phyloP scores from a whole-genome alignment of 2,113 vertebrate genomes.

The Hassar affinis region DNA sequence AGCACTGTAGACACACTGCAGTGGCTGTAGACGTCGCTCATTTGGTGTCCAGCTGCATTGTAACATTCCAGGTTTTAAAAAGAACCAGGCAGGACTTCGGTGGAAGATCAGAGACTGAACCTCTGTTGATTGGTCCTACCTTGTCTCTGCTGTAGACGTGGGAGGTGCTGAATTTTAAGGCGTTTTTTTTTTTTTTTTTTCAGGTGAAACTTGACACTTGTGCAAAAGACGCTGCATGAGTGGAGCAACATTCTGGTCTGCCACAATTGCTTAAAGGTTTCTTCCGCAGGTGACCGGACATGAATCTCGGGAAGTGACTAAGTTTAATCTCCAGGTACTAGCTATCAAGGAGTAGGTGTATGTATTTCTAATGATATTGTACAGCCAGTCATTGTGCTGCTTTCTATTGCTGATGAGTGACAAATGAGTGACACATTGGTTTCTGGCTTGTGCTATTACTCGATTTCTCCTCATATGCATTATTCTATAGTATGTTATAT shows the following conservation, averaged over 20 bases:
- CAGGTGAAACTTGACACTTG: neutral
- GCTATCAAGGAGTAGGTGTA: neutral
- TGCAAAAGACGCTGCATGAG: neutral
- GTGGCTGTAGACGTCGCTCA: slow-evolving; percentile 49
- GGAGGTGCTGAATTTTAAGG: neutral
- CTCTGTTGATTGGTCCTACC: neutral
- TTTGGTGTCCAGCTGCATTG: slow-evolving; percentile 67
- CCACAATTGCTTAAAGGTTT: neutral
- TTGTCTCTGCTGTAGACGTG: neutral
- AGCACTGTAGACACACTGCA: neutral
- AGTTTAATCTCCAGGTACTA: slow-evolving; percentile 9
- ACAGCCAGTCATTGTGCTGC: slow-evolving; percentile 54
- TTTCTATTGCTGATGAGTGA: too few relatives aligned
- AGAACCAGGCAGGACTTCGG: slow-evolving; percentile 26
- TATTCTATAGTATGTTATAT: too few relatives aligned
- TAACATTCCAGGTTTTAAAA: slow-evolving; percentile 52
- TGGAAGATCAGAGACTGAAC: slow-evolving; percentile 20
- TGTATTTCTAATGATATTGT: slow-evolving; percentile 29
- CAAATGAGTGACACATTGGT: slow-evolving; percentile 52
- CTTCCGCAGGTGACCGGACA: neutral
- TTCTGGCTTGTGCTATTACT: slow-evolving; percentile 57
- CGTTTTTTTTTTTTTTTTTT: neutral
- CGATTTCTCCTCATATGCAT: slow-evolving; percentile 17
- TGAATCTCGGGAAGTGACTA: neutral
- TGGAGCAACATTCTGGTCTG: neutral